These are phyloP conservation scores for Nesogale talazaci DNA, from an alignment of 2,113 vertebrate genomes.

Conservation along the genomic window DNA sequence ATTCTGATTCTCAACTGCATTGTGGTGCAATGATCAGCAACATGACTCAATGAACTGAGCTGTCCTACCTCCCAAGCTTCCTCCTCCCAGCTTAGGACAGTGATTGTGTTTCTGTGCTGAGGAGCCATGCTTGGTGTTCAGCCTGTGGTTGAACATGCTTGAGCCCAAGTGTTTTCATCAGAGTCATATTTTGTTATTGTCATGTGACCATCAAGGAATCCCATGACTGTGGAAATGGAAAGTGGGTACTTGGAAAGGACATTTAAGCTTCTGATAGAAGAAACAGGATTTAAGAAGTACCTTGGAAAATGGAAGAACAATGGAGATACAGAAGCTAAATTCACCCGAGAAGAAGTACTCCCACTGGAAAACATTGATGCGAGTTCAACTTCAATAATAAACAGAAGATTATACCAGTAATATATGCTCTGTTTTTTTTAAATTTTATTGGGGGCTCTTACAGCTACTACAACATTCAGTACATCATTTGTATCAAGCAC, in stretches of 20 bases:
- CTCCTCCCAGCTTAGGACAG: not conserved
- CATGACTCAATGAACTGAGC: not conserved
- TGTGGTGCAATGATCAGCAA: not conserved
- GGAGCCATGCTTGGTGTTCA: not conserved
- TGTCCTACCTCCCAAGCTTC: not conserved
- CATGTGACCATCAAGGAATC: no score
- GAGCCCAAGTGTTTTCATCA: not conserved
- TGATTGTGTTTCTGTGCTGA: accelerated
- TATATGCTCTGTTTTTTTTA: not conserved
- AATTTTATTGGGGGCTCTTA: no score
- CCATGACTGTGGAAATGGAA: no score
- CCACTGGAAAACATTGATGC: not conserved
- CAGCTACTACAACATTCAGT: no score
- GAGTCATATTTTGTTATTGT: no score
- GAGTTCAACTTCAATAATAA: not conserved
- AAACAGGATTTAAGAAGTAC: not conserved
- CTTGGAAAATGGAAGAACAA: not conserved
- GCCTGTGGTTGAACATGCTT: not conserved
- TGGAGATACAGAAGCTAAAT: not conserved
- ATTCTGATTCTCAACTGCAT: not conserved
- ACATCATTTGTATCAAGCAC: no score
- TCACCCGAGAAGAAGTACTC: not conserved
- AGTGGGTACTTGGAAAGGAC: no score
- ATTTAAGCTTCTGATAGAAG: not conserved
- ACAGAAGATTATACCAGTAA: not conserved